Conservation (phyloP, 2,888 invertebrate genomes). For the Rhamnusium bicolor region DNA sequence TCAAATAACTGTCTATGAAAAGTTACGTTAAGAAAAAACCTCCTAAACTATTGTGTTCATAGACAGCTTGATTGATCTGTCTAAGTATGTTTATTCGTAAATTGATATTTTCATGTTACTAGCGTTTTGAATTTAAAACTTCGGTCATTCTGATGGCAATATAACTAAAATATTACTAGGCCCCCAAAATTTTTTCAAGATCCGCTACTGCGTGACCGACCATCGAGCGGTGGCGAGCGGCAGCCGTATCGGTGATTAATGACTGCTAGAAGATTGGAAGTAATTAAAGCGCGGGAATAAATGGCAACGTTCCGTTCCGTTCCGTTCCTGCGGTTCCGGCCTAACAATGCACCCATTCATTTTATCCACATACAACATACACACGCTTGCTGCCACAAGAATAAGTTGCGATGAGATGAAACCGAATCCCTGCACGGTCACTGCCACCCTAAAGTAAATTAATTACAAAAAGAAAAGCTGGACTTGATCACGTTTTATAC, state of each 20-base stretch:
- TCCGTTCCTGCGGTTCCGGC: constrained; percentile 70
- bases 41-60: no score
- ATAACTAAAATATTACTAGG: not conserved
- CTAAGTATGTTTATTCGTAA: no score
- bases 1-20: no score
- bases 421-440: constrained; percentile 30
- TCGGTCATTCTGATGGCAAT: not conserved
- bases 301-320: constrained; percentile 70
- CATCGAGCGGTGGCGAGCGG: constrained; percentile 53
- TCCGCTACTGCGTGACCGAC: constrained; percentile 14
- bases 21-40: no score
- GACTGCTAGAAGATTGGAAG: constrained; percentile 72
- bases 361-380: constrained; percentile 58
- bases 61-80: no score
- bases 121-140: no score
- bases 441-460: constrained; percentile 35
- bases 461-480: constrained; percentile 30
- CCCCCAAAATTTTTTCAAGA: constrained; percentile 1
- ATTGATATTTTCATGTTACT: no score
- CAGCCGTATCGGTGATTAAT: constrained; percentile 69
- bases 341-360: constrained; percentile 68
- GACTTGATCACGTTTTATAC: constrained; percentile 12
- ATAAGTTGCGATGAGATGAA: constrained; percentile 43
- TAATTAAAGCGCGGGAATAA: constrained; percentile 72
- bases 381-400: constrained; percentile 46